Percentiles rank a stretch among this genome's conserved stretches.
These are phyloP conservation scores for Tribolium madens DNA, from an alignment of 1,140 invertebrate genomes.

Conservation along the genomic window DNA sequence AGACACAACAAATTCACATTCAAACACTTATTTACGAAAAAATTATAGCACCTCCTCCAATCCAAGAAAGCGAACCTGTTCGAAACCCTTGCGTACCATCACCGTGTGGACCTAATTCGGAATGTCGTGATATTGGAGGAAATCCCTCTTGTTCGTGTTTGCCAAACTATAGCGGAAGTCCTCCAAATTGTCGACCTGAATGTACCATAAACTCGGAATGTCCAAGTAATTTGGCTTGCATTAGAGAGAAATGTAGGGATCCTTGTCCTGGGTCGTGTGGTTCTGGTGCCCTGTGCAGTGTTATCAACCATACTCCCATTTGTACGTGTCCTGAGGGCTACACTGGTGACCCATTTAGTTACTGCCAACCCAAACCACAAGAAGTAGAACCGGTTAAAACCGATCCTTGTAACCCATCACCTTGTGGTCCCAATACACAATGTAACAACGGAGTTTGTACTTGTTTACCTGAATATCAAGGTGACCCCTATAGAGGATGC, in stretches of 20 bases:
- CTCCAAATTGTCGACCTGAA: conserved; percentile 79
- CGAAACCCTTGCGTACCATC: conserved; percentile 74
- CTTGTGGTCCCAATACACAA: conserved; percentile 80
- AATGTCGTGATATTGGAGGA: conserved; percentile 74
- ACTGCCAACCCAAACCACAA: conserved; percentile 67
- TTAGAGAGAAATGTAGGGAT: conserved; percentile 78
- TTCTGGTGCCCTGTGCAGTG: conserved; percentile 73
- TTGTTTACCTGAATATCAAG: conserved; percentile 73
- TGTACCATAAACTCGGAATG: conserved; percentile 79
- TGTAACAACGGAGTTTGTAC: conserved; percentile 74
- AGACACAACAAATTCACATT: conserved; percentile 58
- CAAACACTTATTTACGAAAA: not conserved
- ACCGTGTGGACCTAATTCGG: conserved; percentile 77
- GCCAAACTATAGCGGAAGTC: conserved; percentile 75
- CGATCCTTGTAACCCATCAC: conserved; percentile 78
- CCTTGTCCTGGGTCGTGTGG: conserved; percentile 80
- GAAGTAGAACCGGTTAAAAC: conserved; percentile 57
- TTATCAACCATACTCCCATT: conserved; percentile 77
- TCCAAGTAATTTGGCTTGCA: conserved; percentile 73
- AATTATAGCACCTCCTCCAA: conserved; percentile 58
- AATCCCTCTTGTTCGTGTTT: conserved; percentile 77
- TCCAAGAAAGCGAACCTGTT: conserved; percentile 61
- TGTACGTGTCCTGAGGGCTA: conserved; percentile 77
- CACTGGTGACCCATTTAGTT: conserved; percentile 77
- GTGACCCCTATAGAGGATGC: conserved; percentile 74